Evolutionary conservation across 92 coral and sea anemone genomes (phyloP).

Genomic region (Epizoanthus scotinus): DNA sequence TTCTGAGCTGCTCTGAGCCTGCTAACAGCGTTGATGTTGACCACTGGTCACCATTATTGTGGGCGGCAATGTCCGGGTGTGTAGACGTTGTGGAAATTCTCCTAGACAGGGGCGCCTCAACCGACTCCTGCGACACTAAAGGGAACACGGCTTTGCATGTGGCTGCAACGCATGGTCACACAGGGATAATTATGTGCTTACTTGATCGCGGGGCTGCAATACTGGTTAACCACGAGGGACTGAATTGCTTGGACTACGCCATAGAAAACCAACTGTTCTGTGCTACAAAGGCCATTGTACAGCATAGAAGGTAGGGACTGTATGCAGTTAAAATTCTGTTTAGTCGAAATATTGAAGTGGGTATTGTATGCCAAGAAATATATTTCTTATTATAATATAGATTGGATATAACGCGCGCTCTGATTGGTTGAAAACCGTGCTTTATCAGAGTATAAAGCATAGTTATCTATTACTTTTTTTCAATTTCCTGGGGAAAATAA

Average conservation of each 20-base stretch:
- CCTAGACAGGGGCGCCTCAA: slow-evolving; percentile 59
- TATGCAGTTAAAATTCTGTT: not conserved
- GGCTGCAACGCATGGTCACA: slow-evolving; percentile 64
- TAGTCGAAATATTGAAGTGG: not conserved
- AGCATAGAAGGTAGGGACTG: slow-evolving; percentile 52
- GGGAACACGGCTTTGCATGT: slow-evolving; percentile 71
- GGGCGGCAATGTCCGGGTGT: slow-evolving; percentile 26
- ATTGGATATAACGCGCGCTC: too few species aligned
- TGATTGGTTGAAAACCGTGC: too few species aligned
- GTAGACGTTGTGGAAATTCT: slow-evolving; percentile 41
- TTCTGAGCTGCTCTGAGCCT: slow-evolving; percentile 7
- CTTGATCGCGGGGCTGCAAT: slow-evolving; percentile 51
- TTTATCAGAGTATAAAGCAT: too few species aligned
- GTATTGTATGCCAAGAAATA: not conserved
- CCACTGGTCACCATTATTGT: slow-evolving; percentile 23
- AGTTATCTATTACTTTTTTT: too few species aligned
- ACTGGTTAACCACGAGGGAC: slow-evolving; percentile 32
- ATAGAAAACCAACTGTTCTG: slow-evolving; percentile 45
- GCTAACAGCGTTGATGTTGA: slow-evolving; percentile 1
- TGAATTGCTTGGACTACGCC: slow-evolving; percentile 68
- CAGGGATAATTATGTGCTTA: slow-evolving; percentile 45
- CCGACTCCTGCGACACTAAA: slow-evolving; percentile 54
- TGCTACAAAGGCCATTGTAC: slow-evolving; percentile 50
- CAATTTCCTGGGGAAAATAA: too few species aligned
- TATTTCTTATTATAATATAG: too few species aligned